Conservation (phyloP, 2,888 invertebrate species). For the Drosophila peninsularis region DNA sequence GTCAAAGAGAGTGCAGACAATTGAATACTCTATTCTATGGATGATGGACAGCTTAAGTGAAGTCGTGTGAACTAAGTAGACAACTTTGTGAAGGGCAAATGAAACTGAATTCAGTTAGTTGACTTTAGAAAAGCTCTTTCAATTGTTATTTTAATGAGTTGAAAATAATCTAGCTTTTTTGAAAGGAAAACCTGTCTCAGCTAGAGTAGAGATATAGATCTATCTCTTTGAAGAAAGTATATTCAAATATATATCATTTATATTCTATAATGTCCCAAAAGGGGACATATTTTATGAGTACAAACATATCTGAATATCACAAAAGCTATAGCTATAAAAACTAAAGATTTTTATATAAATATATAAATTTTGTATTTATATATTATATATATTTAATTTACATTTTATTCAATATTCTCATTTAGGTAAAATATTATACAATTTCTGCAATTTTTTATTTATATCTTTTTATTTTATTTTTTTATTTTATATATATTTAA, state of each 20-base stretch:
- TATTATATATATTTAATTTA: no score
- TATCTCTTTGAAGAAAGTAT: background rate
- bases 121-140: background rate
- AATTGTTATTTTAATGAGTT: background rate
- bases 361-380: no score
- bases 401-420: no score
- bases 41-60: background rate
- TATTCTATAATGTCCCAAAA: background rate
- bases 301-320: background rate
- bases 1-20: conserved; percentile 5
- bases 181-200: background rate
- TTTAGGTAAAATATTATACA: no score
- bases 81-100: background rate
- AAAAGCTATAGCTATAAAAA: no score
- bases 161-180: background rate
- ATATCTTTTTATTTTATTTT: no score
- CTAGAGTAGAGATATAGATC: background rate
- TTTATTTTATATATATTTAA: no score
- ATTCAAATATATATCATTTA: background rate
- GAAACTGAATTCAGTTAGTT: background rate
- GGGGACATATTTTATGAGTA: background rate
- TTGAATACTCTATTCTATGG: conserved; percentile 17
- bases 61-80: background rate
- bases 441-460: no score
- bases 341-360: no score